Base-by-base conservation (phyloP, 1,140 invertebrate species). In the Lepidurus arcticus region DNA sequence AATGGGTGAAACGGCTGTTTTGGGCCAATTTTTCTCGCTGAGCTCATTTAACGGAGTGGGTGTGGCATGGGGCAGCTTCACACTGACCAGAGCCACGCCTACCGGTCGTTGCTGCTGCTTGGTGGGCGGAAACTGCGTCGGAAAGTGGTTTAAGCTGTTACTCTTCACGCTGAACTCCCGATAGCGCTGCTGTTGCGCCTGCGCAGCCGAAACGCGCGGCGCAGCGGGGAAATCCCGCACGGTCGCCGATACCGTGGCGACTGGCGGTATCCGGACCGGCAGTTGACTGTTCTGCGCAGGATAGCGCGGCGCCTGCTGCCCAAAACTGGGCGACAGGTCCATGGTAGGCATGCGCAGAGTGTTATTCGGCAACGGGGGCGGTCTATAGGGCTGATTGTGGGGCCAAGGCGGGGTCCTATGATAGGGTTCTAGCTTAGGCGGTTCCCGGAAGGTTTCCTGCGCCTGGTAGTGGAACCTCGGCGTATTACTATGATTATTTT, bases 181-280 rank as follows among this genome's bases (percentile, higher is more conserved):
- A 65, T 65, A 65, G 16, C 53, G 53, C 53, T 65, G 53, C 74
- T 75, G 74, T 44, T 76, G 75, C 42, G 16, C 43, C 42, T 76
- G 75, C 16, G 43, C 9, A 10, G 43, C 75, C 16, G 43, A 45
- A 44, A 45, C 44, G 42, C 75, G 53, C 13, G 53, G 9, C 6
- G 13, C 13, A 65, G 53, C 13, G 7, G 53, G 9, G 16, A 65
- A 21, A 21, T 65, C 53, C 21, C 75, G 24, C 13, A 76, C 75
- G 42, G 75, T 76, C 16, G 75, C 75, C 43, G 43, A 45, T 11
- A 76, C 75, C 7, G 75, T 76, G 13, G 75, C 75, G 45, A 76
- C 75, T 10, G 75, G 75, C 43, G 75, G 75, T n/a, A 43, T 16
- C 10, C 75, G 75, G 16, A 75, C 74, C 10, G 65, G 74, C 42